Conservation (phyloP, 2,888 invertebrate species). For the Prosopocoilus inquinatus region DNA sequence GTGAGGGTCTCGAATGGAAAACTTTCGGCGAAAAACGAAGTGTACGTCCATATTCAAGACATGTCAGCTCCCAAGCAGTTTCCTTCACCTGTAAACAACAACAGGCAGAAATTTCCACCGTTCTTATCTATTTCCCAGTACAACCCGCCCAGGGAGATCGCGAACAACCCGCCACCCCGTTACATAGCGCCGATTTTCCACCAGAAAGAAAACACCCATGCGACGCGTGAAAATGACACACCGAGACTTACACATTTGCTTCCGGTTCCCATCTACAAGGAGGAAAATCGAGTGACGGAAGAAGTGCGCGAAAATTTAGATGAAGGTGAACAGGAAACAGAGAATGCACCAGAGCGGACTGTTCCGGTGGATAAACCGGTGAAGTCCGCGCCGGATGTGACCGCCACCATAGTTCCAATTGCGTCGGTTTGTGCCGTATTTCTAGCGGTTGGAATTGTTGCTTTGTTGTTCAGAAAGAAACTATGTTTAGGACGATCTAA, state of each 20-base stretch:
- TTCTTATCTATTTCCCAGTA: slow-evolving; percentile 35
- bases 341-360: slow-evolving; percentile 16
- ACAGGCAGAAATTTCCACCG: slow-evolving; percentile 22
- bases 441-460: slow-evolving; percentile 62
- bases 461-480: slow-evolving; percentile 70
- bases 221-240: neutral
- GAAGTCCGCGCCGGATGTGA: slow-evolving; percentile 55
- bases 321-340: neutral
- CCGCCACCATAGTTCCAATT: slow-evolving; percentile 69
- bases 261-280: slow-evolving; percentile 1
- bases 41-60: slow-evolving; percentile 55
- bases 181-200: too few species aligned
- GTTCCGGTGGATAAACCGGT: slow-evolving; percentile 44
- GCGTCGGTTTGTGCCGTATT: slow-evolving; percentile 69
- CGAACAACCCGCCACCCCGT: too few species aligned
- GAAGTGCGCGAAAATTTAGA: neutral
- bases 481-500: slow-evolving; percentile 65
- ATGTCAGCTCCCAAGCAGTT: neutral
- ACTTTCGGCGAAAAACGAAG: slow-evolving; percentile 64
- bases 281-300: slow-evolving; percentile 1
- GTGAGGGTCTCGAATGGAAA: slow-evolving; percentile 68
- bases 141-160: neutral
- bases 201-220: slow-evolving; percentile 30
- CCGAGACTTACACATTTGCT: slow-evolving; percentile 6
- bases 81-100: neutral